phyloP scores from a whole-genome alignment of 2,797 vertebrate genomes.

The Notolabrus celidotus region DNA sequence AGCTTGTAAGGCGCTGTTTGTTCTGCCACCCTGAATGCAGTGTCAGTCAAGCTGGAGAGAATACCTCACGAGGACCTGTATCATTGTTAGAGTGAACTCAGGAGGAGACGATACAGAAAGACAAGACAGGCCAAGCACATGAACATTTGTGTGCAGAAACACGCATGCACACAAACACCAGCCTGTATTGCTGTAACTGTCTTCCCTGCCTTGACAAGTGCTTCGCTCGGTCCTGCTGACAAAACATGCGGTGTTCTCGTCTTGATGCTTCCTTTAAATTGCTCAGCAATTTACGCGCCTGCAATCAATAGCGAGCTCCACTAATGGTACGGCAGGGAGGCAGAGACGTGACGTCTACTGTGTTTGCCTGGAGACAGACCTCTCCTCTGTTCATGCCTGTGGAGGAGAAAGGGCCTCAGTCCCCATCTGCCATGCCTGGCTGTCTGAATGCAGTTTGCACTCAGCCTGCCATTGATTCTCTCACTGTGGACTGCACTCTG shows the following conservation, averaged over 20 bases:
- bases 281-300: conserved; percentile 69
- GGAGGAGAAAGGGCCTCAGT: conserved; percentile 74
- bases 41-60: conserved; percentile 30
- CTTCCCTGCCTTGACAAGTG: conserved; percentile 33
- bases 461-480: conserved; percentile 47
- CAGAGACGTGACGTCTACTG: conserved; percentile 66
- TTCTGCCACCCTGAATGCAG: conserved; percentile 37
- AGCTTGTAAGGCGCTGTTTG: conserved; percentile 44
- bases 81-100: conserved; percentile 38
- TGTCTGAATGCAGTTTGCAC: conserved; percentile 46
- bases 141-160: conserved; percentile 7
- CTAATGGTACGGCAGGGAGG: conserved; percentile 79
- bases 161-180: conserved; percentile 15
- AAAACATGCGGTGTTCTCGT: conserved; percentile 53
- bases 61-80: conserved; percentile 21
- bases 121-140: conserved; percentile 14
- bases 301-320: conserved; percentile 79
- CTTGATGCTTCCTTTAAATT: conserved; percentile 66
- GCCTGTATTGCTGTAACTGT: conserved; percentile 33
- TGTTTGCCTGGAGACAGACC: conserved; percentile 74
- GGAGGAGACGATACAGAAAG: conserved; percentile 11
- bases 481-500: conserved; percentile 32
- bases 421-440: conserved; percentile 59
- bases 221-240: conserved; percentile 54
- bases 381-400: conserved; percentile 71